These are phyloP conservation scores for Heptranchias perlo DNA, from an alignment of 2,113 vertebrate species.

Conservation along the genomic window DNA sequence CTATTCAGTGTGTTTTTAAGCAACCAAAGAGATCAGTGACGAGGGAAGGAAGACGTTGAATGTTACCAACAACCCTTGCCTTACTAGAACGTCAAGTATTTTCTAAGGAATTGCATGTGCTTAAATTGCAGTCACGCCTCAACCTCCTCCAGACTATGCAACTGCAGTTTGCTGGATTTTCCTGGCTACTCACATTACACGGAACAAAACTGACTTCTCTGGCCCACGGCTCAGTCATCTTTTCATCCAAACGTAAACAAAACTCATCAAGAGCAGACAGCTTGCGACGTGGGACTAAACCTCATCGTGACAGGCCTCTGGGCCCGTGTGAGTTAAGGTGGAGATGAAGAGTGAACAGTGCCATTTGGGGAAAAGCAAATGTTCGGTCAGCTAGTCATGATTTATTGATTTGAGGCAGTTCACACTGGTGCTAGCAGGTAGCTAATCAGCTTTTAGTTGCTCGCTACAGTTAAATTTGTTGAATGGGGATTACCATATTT, in stretches of 20 bases:
- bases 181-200: neutral
- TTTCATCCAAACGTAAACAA: neutral
- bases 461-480: neutral
- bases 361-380: neutral
- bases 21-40: neutral
- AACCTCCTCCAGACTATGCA: neutral
- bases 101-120: neutral
- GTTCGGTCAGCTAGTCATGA: neutral
- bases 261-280: too few species aligned
- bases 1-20: neutral
- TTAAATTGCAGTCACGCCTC: neutral
- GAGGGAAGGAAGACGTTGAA: neutral
- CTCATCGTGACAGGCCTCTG: neutral
- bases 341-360: neutral
- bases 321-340: too few species aligned
- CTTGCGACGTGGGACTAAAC: neutral
- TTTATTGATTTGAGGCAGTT: neutral
- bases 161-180: slow-evolving; percentile 1
- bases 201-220: neutral
- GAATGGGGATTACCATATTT: neutral
- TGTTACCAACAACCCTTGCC: neutral
- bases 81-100: neutral
- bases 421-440: neutral
- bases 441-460: neutral
- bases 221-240: neutral